phyloP scores from a whole-genome alignment of 1,140 invertebrate genomes.

The Wiebesia pumilae region DNA sequence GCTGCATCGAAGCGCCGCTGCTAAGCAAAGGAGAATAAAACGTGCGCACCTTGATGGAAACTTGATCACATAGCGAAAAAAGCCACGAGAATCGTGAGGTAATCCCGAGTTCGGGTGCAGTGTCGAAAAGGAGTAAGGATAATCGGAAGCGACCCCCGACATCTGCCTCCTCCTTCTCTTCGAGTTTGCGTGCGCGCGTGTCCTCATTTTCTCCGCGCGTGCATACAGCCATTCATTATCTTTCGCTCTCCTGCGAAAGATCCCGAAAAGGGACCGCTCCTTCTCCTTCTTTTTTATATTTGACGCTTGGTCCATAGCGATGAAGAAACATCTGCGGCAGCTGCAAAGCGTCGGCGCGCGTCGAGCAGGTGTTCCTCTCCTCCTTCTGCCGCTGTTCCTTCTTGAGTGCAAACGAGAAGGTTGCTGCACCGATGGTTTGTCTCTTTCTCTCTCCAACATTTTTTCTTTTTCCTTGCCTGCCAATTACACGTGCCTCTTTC shows the following conservation, averaged over 20 bases:
- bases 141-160: constrained; percentile 19
- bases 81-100: neutral
- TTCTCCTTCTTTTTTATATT: constrained; percentile 65
- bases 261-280: constrained; percentile 52
- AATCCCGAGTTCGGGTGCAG: neutral
- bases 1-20: too few relatives aligned
- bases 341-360: constrained; percentile 68
- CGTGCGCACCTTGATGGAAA: neutral
- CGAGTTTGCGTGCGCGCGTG: constrained; percentile 30
- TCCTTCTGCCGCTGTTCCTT: constrained; percentile 13
- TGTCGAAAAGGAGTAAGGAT: constrained; percentile 33
- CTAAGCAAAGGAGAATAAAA: neutral
- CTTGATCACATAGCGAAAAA: neutral
- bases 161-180: neutral
- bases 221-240: constrained; percentile 37
- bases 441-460: neutral
- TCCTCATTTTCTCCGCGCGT: constrained; percentile 40
- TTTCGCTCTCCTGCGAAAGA: constrained; percentile 4
- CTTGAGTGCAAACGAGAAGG: neutral
- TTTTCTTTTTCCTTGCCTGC: constrained; percentile 58
- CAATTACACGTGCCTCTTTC: constrained; percentile 74
- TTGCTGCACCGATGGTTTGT: neutral
- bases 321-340: constrained; percentile 74
- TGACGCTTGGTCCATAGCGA: constrained; percentile 65
- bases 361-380: constrained; percentile 65